phyloP scores from a whole-genome alignment of 2,888 invertebrate species.

The Furcula furcula region DNA sequence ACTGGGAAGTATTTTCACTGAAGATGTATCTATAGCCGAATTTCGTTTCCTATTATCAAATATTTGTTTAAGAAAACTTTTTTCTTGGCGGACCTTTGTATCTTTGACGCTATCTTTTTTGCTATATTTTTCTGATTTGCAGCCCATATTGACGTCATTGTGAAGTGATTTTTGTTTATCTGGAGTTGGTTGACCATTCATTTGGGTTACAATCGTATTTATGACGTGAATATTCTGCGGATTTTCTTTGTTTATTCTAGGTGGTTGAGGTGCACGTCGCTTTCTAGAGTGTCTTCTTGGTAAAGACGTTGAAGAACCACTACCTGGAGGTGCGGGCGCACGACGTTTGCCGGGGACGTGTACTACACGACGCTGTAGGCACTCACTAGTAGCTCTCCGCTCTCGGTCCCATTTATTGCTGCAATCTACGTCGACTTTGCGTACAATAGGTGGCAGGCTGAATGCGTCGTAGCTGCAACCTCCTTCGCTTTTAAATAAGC shows the following conservation, averaged over 20 bases:
- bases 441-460: slow-evolving; percentile 54
- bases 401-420: slow-evolving; percentile 50
- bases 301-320: slow-evolving; percentile 52
- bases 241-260: slow-evolving; percentile 44
- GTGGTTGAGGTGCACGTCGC: slow-evolving; percentile 81
- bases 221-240: slow-evolving; percentile 8
- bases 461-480: slow-evolving; percentile 60
- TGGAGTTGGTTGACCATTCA: slow-evolving; percentile 34
- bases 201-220: slow-evolving; percentile 23
- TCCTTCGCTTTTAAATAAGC: slow-evolving; percentile 57
- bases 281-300: slow-evolving; percentile 52
- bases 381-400: slow-evolving; percentile 84
- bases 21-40: slow-evolving; percentile 51
- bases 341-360: slow-evolving; percentile 89
- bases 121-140: slow-evolving; percentile 50
- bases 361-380: slow-evolving; percentile 81
- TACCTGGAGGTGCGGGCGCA: slow-evolving; percentile 84
- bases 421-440: slow-evolving; percentile 29
- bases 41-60: slow-evolving; percentile 70
- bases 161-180: slow-evolving; percentile 16
- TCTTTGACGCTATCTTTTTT: slow-evolving; percentile 52
- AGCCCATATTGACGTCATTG: slow-evolving; percentile 29
- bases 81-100: slow-evolving; percentile 68
- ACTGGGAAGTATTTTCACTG: slow-evolving; percentile 84
- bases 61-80: slow-evolving; percentile 77